Conservation (phyloP, 1,140 invertebrate genomes). For the Camponotus vicinus region DNA sequence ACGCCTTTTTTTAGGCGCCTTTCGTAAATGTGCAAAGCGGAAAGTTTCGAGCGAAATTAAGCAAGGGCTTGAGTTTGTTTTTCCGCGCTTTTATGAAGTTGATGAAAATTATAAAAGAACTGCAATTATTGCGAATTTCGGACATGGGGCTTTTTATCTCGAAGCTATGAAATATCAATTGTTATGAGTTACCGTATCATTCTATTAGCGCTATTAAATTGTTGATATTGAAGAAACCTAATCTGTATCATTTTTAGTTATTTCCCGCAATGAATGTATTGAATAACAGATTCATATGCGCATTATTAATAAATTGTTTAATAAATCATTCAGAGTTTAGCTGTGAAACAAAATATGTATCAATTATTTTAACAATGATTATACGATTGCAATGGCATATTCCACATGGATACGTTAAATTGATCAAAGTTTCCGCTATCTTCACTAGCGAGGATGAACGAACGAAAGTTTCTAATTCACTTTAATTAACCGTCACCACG, state of each 20-base stretch:
- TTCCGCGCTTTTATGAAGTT: neutral
- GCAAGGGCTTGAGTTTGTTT: conserved; percentile 1
- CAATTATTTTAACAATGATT: neutral
- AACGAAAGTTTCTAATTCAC: conserved; percentile 44
- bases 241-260: neutral
- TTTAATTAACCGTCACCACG: conserved; percentile 57
- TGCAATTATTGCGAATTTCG: neutral
- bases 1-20: conserved; percentile 10
- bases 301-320: neutral
- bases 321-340: neutral
- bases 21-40: conserved; percentile 1
- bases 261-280: neutral
- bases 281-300: neutral
- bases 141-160: neutral
- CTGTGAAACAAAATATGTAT: neutral
- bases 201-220: neutral
- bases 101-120: neutral
- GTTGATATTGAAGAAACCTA: neutral
- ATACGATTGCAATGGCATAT: neutral
- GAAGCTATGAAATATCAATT: neutral
- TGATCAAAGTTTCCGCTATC: conserved; percentile 17
- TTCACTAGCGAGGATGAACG: neutral
- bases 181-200: too few species aligned
- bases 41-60: conserved; percentile 31
- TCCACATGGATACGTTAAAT: neutral